phyloP scores from a whole-genome alignment of 2,888 invertebrate species.

The Automeris io region DNA sequence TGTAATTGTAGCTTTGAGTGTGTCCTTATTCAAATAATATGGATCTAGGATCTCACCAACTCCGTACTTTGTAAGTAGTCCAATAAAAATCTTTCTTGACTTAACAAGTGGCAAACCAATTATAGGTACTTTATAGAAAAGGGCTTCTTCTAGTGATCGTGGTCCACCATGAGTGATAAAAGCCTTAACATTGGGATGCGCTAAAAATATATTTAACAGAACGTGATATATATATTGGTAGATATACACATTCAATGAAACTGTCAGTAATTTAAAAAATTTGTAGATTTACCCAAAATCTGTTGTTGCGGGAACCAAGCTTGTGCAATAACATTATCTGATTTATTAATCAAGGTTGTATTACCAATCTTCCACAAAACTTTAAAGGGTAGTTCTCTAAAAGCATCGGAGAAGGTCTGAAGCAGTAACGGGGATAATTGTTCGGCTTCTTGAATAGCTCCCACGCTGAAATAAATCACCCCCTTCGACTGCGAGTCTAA shows the following conservation, averaged over 20 bases:
- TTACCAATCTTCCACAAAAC: constrained; percentile 75
- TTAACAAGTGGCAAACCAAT: constrained; percentile 54
- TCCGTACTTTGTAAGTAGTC: constrained; percentile 48
- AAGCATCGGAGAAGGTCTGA: constrained; percentile 57
- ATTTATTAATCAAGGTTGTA: constrained; percentile 47
- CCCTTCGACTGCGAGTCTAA: constrained; percentile 62
- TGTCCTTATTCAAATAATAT: constrained; percentile 49
- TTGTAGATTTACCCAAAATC: constrained; percentile 57
- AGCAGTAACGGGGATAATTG: constrained; percentile 49
- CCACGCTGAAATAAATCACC: constrained; percentile 69
- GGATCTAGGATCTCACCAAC: constrained; percentile 58
- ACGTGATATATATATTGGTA: too few relatives aligned
- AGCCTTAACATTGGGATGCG: constrained; percentile 60
- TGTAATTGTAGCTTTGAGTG: constrained; percentile 37
- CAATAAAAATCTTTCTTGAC: constrained; percentile 53
- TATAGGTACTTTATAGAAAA: constrained; percentile 60
- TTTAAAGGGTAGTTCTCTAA: constrained; percentile 63
- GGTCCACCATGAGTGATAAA: constrained; percentile 64
- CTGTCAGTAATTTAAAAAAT: neutral
- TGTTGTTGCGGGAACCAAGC: constrained; percentile 77
- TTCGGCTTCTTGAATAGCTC: constrained; percentile 64
- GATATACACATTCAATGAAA: too few relatives aligned
- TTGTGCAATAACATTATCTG: constrained; percentile 58
- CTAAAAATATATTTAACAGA: too few relatives aligned
- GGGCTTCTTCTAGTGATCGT: constrained; percentile 65